Conservation (phyloP, 2,888 invertebrate genomes). For the Agrochola circellaris region DNA sequence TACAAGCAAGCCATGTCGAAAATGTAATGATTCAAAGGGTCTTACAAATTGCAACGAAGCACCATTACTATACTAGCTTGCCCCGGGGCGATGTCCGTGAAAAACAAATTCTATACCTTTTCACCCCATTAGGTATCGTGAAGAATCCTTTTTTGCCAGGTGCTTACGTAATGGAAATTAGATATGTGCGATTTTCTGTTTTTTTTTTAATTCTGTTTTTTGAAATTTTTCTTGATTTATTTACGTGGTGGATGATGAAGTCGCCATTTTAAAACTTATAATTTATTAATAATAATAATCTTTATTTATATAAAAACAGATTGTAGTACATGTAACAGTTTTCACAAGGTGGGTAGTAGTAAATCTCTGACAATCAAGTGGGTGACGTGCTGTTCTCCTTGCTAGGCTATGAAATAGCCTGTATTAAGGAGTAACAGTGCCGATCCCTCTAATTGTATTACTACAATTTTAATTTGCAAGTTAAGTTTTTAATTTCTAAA, state of each 20-base stretch:
- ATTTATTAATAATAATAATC: too few relatives aligned
- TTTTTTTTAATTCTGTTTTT: neutral
- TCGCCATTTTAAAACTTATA: neutral
- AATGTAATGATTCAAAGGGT: constrained; percentile 61
- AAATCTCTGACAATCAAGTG: too few relatives aligned
- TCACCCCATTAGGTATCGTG: constrained; percentile 28
- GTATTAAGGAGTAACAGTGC: too few relatives aligned
- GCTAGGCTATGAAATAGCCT: too few relatives aligned
- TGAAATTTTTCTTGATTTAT: neutral
- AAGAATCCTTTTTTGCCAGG: constrained; percentile 15
- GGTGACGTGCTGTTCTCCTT: too few relatives aligned
- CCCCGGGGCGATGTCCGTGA: constrained; percentile 26
- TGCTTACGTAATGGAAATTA: constrained; percentile 33
- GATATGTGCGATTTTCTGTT: constrained; percentile 5
- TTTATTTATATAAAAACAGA: too few relatives aligned
- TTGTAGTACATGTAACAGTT: too few relatives aligned
- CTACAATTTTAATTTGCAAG: too few relatives aligned
- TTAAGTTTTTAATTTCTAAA: too few relatives aligned
- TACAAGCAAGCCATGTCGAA: constrained; percentile 58
- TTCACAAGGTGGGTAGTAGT: too few relatives aligned
- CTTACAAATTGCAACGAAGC: constrained; percentile 62
- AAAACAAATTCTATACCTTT: constrained; percentile 44
- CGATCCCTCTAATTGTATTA: too few relatives aligned
- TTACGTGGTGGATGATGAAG: neutral
- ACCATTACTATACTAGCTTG: constrained; percentile 51